These are phyloP conservation scores for Orthosia incerta DNA, from an alignment of 2,888 invertebrate genomes.

Conservation along the genomic window DNA sequence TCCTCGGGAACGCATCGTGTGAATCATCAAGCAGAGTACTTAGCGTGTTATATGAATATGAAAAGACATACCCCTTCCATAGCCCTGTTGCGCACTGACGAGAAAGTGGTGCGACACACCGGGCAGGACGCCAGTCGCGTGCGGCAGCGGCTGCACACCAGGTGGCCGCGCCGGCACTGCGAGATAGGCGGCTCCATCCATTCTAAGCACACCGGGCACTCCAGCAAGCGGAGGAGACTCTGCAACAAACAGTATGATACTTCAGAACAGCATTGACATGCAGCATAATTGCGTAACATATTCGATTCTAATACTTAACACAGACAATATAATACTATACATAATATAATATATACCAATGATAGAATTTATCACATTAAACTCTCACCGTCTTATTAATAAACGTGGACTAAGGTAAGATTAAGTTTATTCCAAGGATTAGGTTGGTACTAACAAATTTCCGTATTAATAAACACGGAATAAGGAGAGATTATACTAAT, in stretches of 20 bases:
- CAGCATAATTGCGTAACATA: neutral
- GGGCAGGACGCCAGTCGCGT: conserved; percentile 91
- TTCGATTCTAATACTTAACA: too few relatives aligned
- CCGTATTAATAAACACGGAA: too few relatives aligned
- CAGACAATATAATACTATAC: too few relatives aligned
- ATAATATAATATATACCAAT: too few relatives aligned
- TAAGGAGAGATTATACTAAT: too few relatives aligned
- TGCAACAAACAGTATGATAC: conserved; percentile 53
- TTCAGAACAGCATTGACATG: neutral
- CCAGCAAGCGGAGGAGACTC: conserved; percentile 87
- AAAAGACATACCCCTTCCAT: conserved; percentile 87
- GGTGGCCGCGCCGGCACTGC: conserved; percentile 92
- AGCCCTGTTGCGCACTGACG: conserved; percentile 88
- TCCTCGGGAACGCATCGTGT: neutral
- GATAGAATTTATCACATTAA: too few relatives aligned
- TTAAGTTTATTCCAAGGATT: too few relatives aligned
- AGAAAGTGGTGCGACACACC: conserved; percentile 90
- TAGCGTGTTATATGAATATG: neutral
- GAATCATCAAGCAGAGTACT: too few relatives aligned
- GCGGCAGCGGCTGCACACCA: conserved; percentile 91
- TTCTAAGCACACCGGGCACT: conserved; percentile 92
- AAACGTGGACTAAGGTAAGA: too few relatives aligned
- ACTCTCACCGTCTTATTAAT: too few relatives aligned
- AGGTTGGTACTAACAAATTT: too few relatives aligned
- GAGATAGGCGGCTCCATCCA: conserved; percentile 92